These are phyloP conservation scores for Campopleginae sp. DNA, from an alignment of 2,888 invertebrate genomes.

Conservation along the genomic window DNA sequence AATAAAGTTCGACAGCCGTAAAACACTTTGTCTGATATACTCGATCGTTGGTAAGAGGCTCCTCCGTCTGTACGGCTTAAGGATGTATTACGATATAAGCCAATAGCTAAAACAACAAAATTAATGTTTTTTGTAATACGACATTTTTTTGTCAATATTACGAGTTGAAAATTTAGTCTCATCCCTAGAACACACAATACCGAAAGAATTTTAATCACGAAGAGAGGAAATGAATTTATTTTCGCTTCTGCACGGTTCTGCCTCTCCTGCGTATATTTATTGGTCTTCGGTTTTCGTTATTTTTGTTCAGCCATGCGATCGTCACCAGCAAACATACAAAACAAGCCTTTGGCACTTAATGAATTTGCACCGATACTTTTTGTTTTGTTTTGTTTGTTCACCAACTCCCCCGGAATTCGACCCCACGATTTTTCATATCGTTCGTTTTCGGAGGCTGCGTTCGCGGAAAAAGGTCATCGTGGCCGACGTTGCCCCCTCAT, in stretches of 20 bases:
- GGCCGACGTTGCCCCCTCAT: background rate
- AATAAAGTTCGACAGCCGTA: slow-evolving; percentile 60
- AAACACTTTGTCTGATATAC: slow-evolving; percentile 62
- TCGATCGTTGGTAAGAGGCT: slow-evolving; percentile 6
- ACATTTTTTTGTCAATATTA: background rate
- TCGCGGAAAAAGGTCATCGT: background rate
- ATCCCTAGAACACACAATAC: background rate
- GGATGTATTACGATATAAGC: slow-evolving; percentile 23
- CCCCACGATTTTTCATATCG: background rate
- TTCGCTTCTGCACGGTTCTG: background rate
- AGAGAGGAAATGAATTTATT: background rate
- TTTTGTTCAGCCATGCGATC: background rate
- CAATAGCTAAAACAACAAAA: background rate
- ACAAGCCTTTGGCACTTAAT: background rate
- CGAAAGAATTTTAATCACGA: background rate
- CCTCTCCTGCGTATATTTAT: background rate
- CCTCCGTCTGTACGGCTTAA: slow-evolving; percentile 10
- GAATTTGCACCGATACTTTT: background rate
- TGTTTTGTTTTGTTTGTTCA: background rate
- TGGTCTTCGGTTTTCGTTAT: background rate
- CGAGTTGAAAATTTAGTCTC: background rate
- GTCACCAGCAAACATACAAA: background rate
- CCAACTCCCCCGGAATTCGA: background rate
- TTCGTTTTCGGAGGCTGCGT: background rate
- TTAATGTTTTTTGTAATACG: background rate